phyloP scores from a whole-genome alignment of 2,113 vertebrate species.

The Pogona vitticeps region DNA sequence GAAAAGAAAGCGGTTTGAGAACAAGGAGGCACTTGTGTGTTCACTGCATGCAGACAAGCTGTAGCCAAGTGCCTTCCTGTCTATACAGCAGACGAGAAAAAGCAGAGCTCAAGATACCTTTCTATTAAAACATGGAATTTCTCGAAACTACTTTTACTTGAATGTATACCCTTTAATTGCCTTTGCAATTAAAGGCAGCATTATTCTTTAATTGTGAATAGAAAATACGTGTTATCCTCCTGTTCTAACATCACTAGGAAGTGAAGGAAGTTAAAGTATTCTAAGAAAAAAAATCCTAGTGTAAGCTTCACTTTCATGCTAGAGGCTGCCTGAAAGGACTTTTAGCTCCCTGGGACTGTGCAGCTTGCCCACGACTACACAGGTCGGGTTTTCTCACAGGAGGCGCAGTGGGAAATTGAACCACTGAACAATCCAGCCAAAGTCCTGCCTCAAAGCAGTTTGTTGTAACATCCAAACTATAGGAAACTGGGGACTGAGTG shows the following conservation, averaged over 20 bases:
- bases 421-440: no score
- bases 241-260: background rate
- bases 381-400: no score
- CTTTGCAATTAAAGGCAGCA: background rate
- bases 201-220: background rate
- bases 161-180: background rate
- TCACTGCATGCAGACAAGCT: background rate
- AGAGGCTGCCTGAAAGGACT: no score
- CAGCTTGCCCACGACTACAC: no score
- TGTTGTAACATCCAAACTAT: background rate
- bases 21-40: background rate
- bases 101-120: background rate
- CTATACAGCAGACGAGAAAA: constrained; percentile 29
- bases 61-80: background rate
- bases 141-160: background rate
- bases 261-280: background rate
- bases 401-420: no score
- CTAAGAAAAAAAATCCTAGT: background rate
- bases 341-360: no score
- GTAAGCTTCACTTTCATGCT: background rate
- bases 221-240: background rate
- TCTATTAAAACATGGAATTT: constrained; percentile 15
- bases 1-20: constrained; percentile 37
- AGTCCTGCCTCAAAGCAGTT: background rate
- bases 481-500: background rate